Base-by-base conservation (phyloP, 2,113 vertebrate species). In the Rhadina sibilatrix region DNA sequence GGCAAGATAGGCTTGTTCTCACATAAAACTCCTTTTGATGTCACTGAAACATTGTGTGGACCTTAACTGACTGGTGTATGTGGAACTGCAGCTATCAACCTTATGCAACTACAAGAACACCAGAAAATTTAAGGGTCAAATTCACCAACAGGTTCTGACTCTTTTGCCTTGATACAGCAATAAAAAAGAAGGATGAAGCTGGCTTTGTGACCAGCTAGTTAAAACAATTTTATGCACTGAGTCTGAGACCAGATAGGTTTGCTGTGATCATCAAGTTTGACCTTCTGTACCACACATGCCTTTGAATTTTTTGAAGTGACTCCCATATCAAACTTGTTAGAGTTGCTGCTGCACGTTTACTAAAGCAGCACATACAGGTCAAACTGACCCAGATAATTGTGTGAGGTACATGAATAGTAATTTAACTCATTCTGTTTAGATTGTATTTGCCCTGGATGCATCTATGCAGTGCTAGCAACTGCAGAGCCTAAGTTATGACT, bases 91-190 rank as follows among this genome's bases (percentile, higher is more conserved):
- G 13, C 33, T 81, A 38, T 30, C 52, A 61, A 24, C 38, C 38
- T 61, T 19, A 38, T 10, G n/a, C 0, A 0, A 84, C 18, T 44
- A 22, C 1, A 10, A 53, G 28, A 68, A 56, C 3, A 71, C 7
- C 12, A 84, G n/a, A 40, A 64, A 75, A 71, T 49, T 46, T 72
- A 63, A 59, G 30, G 27, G 35, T 68, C 44, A 75, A 59, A 60
- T 64, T 79, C 37, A 56, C 27, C 16, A 28, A 1, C 9, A 76
- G 3, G 8, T 61, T 70, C 44, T 89, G 50, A 59, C 15, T 57
- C 16, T 3, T 91, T 81, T 84, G 15, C 31, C 15, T 33, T 82
- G 35, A 22, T 68, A 25, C 5, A 49, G 23, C 5, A 21, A 63
- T 16, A 47, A 35, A 71, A 89, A 71, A 11, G 12, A 82, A n/a